phyloP scores from a whole-genome alignment of 2,797 vertebrate genomes.

The Psittacula echo region DNA sequence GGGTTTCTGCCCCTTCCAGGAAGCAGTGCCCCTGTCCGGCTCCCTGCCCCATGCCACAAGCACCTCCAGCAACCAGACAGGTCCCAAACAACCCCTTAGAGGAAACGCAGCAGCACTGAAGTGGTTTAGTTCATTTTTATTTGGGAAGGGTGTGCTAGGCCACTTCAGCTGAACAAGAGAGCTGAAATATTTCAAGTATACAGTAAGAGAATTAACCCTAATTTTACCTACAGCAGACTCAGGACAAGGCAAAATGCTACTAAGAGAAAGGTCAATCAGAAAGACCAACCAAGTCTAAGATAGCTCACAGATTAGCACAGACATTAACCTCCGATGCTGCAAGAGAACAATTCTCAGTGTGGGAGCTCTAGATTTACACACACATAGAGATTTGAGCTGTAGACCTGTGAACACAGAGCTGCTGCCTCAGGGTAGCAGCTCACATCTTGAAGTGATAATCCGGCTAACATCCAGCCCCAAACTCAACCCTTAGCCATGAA shows the following conservation, averaged over 20 bases:
- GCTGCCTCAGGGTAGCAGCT: background rate
- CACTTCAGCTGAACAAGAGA: background rate
- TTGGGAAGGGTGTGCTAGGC: background rate
- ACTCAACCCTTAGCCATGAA: background rate
- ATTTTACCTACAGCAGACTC: background rate
- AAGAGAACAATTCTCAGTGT: background rate
- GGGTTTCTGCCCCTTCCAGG: background rate
- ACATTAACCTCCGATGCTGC: background rate
- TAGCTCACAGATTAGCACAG: background rate
- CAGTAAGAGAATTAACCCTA: background rate
- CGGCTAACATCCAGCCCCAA: background rate
- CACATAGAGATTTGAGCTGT: fast-evolving
- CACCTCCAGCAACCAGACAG: background rate
- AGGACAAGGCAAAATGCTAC: background rate
- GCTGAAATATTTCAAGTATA: background rate
- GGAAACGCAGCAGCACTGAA: background rate
- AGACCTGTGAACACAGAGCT: background rate
- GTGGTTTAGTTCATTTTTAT: background rate
- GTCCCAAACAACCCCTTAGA: fast-evolving
- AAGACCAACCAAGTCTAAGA: background rate
- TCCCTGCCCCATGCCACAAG: fast-evolving
- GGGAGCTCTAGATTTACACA: background rate
- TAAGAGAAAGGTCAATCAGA: background rate
- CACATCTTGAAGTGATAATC: background rate
- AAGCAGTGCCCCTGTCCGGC: background rate